phyloP scores from a whole-genome alignment of 2,113 vertebrate species.

The Brachionichthys hirsutus region DNA sequence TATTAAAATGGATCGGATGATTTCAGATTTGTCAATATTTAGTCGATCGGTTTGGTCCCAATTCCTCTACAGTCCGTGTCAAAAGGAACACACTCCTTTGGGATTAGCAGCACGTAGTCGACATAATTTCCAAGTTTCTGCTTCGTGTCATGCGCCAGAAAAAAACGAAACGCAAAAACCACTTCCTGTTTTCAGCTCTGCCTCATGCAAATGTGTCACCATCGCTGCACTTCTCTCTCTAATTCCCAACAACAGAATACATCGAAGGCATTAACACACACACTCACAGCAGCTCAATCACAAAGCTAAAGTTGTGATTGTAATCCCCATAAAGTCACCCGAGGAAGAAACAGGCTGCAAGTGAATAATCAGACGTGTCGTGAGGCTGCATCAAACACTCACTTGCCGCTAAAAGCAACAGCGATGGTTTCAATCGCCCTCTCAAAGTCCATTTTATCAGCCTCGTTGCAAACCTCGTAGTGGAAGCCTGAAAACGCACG shows the following conservation, averaged over 20 bases:
- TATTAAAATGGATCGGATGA: too few species aligned
- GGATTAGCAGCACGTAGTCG: conserved; percentile 25
- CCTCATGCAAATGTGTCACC: conserved; percentile 73
- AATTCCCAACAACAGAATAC: conserved; percentile 41
- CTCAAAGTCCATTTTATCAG: conserved; percentile 90
- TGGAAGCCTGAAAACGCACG: conserved; percentile 81
- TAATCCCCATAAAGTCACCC: neutral
- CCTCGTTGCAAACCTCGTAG: conserved; percentile 86
- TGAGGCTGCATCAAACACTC: conserved; percentile 55
- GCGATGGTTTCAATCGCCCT: conserved; percentile 93
- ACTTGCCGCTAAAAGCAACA: conserved; percentile 97
- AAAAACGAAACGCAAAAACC: conserved; percentile 65
- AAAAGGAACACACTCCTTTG: conserved; percentile 2
- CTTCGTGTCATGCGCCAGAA: conserved; percentile 49
- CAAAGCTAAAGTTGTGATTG: too few species aligned
- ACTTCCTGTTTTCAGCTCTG: conserved; percentile 76
- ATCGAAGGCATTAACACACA: neutral
- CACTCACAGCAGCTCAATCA: neutral
- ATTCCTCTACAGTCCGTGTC: neutral
- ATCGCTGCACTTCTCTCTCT: conserved; percentile 56
- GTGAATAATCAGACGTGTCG: neutral
- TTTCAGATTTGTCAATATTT: too few species aligned
- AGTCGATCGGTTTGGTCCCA: neutral
- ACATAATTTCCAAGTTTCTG: conserved; percentile 38
- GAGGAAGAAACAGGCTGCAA: neutral